Evolutionary conservation across 1,140 invertebrate species (phyloP).

Genomic region (Coboldia fuscipes): DNA sequence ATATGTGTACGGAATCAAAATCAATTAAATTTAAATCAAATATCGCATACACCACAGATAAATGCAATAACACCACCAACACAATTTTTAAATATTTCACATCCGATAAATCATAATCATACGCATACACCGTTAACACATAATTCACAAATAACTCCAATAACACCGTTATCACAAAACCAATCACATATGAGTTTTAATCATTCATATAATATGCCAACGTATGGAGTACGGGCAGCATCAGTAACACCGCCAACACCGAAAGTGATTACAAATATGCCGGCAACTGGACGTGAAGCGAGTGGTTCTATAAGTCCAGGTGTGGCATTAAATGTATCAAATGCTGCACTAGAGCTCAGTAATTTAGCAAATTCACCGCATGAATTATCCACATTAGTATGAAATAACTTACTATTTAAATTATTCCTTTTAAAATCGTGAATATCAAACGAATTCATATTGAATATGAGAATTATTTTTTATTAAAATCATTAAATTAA

Average conservation of each 20-base stretch:
- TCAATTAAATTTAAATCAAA: slow-evolving; percentile 16
- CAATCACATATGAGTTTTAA: slow-evolving; percentile 17
- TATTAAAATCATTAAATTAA: too few species aligned
- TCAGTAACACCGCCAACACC: slow-evolving; percentile 26
- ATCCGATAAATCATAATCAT: slow-evolving; percentile 4
- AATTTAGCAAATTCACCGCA: slow-evolving; percentile 40
- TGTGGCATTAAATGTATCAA: slow-evolving; percentile 19
- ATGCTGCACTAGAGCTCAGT: slow-evolving; percentile 37
- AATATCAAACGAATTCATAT: too few species aligned
- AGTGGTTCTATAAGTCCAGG: slow-evolving; percentile 39
- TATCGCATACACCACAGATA: slow-evolving; percentile 5
- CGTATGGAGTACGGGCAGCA: slow-evolving; percentile 20
- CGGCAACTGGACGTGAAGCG: slow-evolving; percentile 25
- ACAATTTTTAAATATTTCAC: slow-evolving; percentile 6
- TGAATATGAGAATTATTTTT: too few species aligned
- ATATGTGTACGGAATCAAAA: slow-evolving; percentile 24
- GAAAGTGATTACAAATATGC: slow-evolving; percentile 7
- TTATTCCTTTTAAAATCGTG: too few species aligned
- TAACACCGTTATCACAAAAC: slow-evolving; percentile 19
- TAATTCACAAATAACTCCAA: slow-evolving; percentile 8
- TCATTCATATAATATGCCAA: slow-evolving; percentile 10
- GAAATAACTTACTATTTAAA: too few species aligned
- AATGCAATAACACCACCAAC: slow-evolving; percentile 8
- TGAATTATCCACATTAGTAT: slow-evolving; percentile 46
- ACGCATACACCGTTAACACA: slow-evolving; percentile 3